phyloP scores from a whole-genome alignment of 2,113 vertebrate genomes.

The Fukomys damarensis region DNA sequence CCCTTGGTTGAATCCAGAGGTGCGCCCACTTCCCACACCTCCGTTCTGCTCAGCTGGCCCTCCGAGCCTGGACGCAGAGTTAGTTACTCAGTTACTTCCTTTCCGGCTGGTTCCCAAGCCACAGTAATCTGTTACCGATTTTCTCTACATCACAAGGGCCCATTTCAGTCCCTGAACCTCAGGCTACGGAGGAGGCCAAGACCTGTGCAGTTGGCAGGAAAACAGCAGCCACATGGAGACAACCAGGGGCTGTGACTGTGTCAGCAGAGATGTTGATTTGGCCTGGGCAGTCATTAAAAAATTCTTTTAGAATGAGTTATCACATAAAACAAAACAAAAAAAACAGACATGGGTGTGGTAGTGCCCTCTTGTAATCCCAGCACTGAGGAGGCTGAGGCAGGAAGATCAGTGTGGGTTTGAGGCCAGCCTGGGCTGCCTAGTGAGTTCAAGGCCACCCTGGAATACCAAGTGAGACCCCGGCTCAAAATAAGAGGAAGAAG shows the following conservation, averaged over 20 bases:
- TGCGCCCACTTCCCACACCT: too few species aligned
- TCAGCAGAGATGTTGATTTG: background rate
- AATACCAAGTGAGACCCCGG: background rate
- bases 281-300: background rate
- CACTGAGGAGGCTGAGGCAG: background rate
- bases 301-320: background rate
- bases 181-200: background rate
- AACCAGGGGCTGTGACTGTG: background rate
- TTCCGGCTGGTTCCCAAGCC: background rate
- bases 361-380: background rate
- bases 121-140: background rate
- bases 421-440: background rate
- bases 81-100: background rate
- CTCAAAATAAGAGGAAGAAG: background rate
- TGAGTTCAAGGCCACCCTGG: too few species aligned
- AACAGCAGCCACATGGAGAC: accelerated
- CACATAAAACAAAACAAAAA: background rate
- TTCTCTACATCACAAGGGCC: background rate
- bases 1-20: background rate
- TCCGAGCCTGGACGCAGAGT: background rate
- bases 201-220: background rate
- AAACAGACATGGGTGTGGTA: background rate
- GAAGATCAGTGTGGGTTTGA: background rate
- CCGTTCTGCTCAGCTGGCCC: accelerated
- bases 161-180: accelerated